Percentiles rank a stretch among this genome's conserved stretches.
Conservation (phyloP, 2,113 vertebrate species). For the Lamprotornis superbus region DNA sequence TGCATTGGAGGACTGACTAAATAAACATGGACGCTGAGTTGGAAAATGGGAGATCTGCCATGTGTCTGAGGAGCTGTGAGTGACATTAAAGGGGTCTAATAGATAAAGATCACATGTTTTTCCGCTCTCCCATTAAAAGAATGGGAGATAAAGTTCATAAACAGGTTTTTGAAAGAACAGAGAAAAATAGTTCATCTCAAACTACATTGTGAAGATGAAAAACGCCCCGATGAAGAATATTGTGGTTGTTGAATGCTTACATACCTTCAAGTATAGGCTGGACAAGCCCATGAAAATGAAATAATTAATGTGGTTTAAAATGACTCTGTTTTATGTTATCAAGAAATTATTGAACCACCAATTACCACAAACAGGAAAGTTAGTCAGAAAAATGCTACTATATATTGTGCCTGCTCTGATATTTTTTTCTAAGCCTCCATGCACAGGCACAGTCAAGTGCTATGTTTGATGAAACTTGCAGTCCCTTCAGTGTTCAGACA, state of each 20-base stretch:
- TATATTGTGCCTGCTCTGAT: neutral
- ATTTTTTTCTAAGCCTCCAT: neutral
- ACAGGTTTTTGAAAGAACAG: neutral
- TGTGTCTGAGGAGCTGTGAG: neutral
- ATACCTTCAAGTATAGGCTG: neutral
- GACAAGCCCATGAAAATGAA: neutral
- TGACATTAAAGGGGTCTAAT: neutral
- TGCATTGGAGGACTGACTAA: neutral
- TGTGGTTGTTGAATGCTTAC: neutral
- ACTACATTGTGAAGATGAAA: neutral
- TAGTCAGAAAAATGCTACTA: neutral
- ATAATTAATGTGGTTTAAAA: neutral
- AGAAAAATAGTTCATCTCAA: neutral
- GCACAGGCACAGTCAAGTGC: neutral
- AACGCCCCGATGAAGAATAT: rapidly evolving
- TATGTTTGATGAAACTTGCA: neutral
- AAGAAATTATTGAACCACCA: neutral
- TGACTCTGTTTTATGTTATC: neutral
- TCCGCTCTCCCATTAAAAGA: neutral
- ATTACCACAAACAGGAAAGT: neutral
- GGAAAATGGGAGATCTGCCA: neutral
- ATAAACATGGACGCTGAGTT: neutral
- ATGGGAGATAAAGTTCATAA: neutral
- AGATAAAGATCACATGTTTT: neutral
- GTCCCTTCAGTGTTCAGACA: neutral